phyloP scores from a whole-genome alignment of 2,113 vertebrate species.

The Brachyhypopomus occidentalis region DNA sequence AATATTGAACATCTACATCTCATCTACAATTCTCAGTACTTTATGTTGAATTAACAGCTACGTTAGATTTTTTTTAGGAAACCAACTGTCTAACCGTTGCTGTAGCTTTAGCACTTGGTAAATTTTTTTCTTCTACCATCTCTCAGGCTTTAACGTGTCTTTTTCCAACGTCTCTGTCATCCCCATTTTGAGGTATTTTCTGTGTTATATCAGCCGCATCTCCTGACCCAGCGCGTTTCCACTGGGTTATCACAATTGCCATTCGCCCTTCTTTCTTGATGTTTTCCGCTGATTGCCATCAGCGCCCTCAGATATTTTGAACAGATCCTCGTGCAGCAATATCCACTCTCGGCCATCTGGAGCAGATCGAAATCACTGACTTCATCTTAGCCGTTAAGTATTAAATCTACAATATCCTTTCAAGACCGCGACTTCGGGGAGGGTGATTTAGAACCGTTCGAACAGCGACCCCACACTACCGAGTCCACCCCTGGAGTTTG shows the following conservation, averaged over 20 bases:
- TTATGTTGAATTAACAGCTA: too few relatives aligned
- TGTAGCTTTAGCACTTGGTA: too few relatives aligned
- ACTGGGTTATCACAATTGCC: conserved; percentile 77
- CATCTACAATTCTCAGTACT: too few relatives aligned
- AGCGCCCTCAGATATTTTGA: conserved; percentile 72
- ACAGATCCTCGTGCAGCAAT: conserved; percentile 60
- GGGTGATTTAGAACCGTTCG: conserved; percentile 53
- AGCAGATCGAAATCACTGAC: conserved; percentile 88
- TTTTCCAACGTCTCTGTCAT: conserved; percentile 71
- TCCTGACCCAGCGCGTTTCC: conserved; percentile 52
- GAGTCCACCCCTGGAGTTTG: conserved; percentile 34
- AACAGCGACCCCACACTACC: conserved; percentile 68
- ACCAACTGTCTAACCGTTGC: too few relatives aligned
- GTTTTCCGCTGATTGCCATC: conserved; percentile 84
- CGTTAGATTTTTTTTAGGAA: too few relatives aligned
- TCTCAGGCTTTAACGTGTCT: conserved; percentile 59
- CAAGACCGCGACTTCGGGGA: conserved; percentile 46
- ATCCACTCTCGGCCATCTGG: conserved; percentile 86
- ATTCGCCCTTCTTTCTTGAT: conserved; percentile 79
- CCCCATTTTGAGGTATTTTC: conserved; percentile 72
- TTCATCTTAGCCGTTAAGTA: conserved; percentile 81
- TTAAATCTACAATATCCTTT: conserved; percentile 75
- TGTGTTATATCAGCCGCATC: conserved; percentile 65
- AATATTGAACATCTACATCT: too few relatives aligned
- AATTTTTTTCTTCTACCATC: neutral